A percentile compares a stretch with the other conserved stretches of the same genome.
These are phyloP conservation scores for Macropodus opercularis DNA, from an alignment of 2,797 vertebrate genomes.

Conservation along the genomic window DNA sequence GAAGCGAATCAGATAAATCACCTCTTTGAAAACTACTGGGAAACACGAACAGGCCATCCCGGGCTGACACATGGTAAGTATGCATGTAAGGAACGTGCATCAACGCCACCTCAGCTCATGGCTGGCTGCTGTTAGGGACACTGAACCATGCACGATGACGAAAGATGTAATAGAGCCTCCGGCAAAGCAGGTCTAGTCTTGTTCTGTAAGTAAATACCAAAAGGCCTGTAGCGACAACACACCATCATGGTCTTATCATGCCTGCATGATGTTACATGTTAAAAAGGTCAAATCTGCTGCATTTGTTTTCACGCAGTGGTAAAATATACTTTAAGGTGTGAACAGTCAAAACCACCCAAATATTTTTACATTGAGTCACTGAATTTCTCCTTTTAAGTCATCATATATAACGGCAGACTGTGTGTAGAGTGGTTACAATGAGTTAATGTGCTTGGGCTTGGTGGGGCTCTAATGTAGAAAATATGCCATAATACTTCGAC, in stretches of 20 bases:
- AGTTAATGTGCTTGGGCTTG: too few species aligned
- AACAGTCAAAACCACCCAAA: too few species aligned
- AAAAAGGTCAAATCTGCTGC: background rate
- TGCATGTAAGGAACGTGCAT: slow-evolving; percentile 8
- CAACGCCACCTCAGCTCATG: slow-evolving; percentile 23
- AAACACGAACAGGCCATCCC: slow-evolving; percentile 19
- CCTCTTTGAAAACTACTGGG: slow-evolving; percentile 2
- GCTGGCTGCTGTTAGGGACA: slow-evolving; percentile 21
- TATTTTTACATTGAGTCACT: too few species aligned
- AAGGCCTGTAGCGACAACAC: slow-evolving; percentile 28
- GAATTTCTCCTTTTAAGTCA: too few species aligned
- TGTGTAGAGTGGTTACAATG: too few species aligned
- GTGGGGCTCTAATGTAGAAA: too few species aligned
- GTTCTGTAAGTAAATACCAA: slow-evolving; percentile 59
- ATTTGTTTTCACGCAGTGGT: background rate
- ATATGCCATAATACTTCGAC: too few species aligned
- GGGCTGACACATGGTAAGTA: slow-evolving; percentile 9
- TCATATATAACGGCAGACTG: too few species aligned
- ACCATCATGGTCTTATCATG: background rate
- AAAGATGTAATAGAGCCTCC: slow-evolving; percentile 58
- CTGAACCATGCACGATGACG: slow-evolving; percentile 27
- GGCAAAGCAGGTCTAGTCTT: slow-evolving; percentile 25
- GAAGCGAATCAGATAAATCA: background rate
- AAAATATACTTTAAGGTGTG: background rate
- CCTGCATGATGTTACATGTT: slow-evolving; percentile 1